Evolutionary conservation across 2,797 vertebrate species (phyloP).

Genomic region (Rhincodon typus): DNA sequence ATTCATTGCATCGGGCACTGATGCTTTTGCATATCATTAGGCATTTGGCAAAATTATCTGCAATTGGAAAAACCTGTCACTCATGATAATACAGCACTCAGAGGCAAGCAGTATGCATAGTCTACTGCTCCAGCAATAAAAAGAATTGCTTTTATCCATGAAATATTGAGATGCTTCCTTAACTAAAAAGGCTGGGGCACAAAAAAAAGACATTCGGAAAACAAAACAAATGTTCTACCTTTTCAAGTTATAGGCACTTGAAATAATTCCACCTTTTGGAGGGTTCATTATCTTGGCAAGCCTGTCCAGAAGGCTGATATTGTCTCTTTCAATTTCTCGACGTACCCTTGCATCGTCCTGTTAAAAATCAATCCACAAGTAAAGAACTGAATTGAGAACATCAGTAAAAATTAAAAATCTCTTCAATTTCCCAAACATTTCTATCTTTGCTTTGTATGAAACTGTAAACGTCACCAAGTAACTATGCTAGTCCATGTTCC

Average conservation of each 20-base stretch:
- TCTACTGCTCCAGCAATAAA: background rate
- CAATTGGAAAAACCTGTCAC: background rate
- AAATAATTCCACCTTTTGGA: background rate
- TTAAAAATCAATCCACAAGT: background rate
- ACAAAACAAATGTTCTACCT: background rate
- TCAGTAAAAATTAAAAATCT: background rate
- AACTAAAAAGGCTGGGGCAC: background rate
- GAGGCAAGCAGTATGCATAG: background rate
- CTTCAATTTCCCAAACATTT: background rate
- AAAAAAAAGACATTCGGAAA: background rate
- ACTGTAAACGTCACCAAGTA: background rate
- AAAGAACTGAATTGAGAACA: background rate
- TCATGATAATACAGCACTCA: background rate
- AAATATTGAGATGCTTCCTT: background rate
- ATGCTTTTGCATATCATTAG: background rate
- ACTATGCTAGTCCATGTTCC: background rate
- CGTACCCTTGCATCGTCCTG: background rate
- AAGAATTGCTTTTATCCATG: background rate
- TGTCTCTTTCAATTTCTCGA: background rate
- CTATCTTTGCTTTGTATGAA: background rate
- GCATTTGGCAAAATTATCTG: background rate
- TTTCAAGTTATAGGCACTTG: constrained; percentile 26
- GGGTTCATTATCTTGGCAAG: constrained; percentile 23
- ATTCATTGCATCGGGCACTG: background rate
- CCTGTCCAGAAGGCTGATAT: constrained; percentile 2